phyloP scores from a whole-genome alignment of 2,113 vertebrate genomes.

The Micromys minutus region DNA sequence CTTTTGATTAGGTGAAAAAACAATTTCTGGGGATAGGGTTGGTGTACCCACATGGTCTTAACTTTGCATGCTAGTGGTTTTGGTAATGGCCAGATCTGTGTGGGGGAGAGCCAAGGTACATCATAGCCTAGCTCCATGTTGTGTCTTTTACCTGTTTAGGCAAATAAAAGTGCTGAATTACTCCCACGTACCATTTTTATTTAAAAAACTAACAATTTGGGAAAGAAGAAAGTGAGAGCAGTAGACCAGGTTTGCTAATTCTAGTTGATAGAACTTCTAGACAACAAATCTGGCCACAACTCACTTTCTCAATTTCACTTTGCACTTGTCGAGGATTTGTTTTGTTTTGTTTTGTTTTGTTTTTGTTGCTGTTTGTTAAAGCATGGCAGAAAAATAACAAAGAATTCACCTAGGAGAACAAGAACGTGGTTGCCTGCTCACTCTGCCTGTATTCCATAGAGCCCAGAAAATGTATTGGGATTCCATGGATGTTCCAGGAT shows the following conservation, averaged over 20 bases:
- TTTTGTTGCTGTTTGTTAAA: slow-evolving; percentile 40
- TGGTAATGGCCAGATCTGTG: slow-evolving; percentile 81
- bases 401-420: neutral
- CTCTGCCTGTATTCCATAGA: neutral
- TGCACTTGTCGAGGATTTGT: neutral
- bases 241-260: neutral
- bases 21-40: slow-evolving; percentile 83
- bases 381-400: neutral
- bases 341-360: neutral
- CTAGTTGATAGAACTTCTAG: neutral
- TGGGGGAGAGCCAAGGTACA: slow-evolving; percentile 78
- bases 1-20: slow-evolving; percentile 87
- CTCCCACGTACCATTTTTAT: slow-evolving; percentile 71
- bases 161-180: slow-evolving; percentile 76
- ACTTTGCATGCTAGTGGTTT: slow-evolving; percentile 87
- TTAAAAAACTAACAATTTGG: slow-evolving; percentile 46
- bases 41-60: slow-evolving; percentile 80
- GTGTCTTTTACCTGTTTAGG: slow-evolving; percentile 78
- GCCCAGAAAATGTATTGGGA: neutral
- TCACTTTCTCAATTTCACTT: slow-evolving; percentile 44
- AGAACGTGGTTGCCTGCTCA: neutral
- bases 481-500: neutral
- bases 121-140: slow-evolving; percentile 80
- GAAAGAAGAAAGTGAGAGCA: neutral
- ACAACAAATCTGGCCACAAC: slow-evolving; percentile 13